Evolutionary conservation across 30 jellyfish, hydroid and myxozoan genomes (phyloP).

Genomic region (Hydractinia echinata): DNA sequence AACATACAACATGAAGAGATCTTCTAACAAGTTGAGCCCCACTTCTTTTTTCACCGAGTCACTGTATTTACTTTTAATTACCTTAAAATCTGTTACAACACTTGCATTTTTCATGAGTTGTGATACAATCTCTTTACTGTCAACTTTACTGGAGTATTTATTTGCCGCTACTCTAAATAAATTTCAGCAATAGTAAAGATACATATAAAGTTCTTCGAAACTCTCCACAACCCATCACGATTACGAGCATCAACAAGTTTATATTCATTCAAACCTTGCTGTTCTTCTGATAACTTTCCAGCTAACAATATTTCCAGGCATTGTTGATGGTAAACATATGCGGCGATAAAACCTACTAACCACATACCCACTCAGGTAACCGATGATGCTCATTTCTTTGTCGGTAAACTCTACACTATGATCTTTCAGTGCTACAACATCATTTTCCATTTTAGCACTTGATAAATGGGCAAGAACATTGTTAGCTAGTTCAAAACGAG

Average conservation of each 20-base stretch:
- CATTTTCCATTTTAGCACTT: constrained; percentile 7
- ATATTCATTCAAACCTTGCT: background rate
- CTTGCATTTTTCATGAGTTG: background rate
- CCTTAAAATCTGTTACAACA: too few species aligned
- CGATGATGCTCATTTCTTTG: background rate
- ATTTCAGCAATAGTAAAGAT: background rate
- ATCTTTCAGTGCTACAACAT: background rate
- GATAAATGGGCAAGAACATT: constrained; percentile 61
- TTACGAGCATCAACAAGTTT: constrained; percentile 45
- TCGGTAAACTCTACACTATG: background rate
- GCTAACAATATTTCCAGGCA: constrained; percentile 34
- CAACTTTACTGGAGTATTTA: background rate
- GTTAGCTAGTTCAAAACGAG: constrained; percentile 54
- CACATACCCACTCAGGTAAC: constrained; percentile 3
- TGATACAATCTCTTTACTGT: background rate
- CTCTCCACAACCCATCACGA: constrained; percentile 56
- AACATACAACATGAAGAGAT: too few species aligned
- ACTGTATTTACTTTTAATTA: too few species aligned
- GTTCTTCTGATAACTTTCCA: constrained; percentile 9
- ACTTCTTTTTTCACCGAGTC: too few species aligned
- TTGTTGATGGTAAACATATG: constrained; percentile 29
- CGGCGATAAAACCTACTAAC: background rate
- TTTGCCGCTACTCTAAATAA: background rate
- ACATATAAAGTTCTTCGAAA: constrained; percentile 6
- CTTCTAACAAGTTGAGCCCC: too few species aligned